These are phyloP conservation scores for Malurus cyaneus DNA, from an alignment of 2,113 vertebrate species.

Conservation along the genomic window DNA sequence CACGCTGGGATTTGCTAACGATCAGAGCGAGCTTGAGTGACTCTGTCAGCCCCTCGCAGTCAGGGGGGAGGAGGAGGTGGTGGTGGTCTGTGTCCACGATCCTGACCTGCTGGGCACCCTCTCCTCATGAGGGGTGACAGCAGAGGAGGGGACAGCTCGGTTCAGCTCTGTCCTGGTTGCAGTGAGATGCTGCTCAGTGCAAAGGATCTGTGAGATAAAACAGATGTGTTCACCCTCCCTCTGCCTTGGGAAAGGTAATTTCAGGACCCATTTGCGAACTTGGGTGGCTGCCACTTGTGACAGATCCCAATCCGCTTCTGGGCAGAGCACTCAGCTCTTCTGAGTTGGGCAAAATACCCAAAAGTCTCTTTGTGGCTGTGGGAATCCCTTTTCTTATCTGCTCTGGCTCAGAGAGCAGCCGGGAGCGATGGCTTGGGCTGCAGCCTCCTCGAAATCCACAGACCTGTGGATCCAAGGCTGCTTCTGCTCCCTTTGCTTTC, in stretches of 20 bases:
- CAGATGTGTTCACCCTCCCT: background rate
- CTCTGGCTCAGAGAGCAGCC: fast-evolving
- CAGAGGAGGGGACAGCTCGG: background rate
- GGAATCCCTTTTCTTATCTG: background rate
- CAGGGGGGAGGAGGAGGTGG: background rate
- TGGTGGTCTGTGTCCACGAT: background rate
- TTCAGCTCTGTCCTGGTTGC: background rate
- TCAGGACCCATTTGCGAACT: background rate
- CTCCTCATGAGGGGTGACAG: background rate
- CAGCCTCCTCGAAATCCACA: background rate
- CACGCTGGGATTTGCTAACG: background rate
- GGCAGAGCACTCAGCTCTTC: background rate
- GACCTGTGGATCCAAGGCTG: fast-evolving
- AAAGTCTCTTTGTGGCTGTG: background rate
- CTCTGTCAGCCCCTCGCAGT: fast-evolving
- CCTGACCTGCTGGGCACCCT: background rate
- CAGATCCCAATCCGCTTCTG: background rate
- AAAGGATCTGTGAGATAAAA: background rate
- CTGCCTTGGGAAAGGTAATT: background rate
- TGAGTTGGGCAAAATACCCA: background rate
- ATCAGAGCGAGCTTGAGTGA: background rate
- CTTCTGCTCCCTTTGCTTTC: background rate
- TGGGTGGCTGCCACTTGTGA: background rate
- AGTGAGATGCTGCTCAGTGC: background rate
- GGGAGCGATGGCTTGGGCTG: fast-evolving